phyloP scores from a whole-genome alignment of 1,140 invertebrate genomes.

The Homalodisca vitripennis region DNA sequence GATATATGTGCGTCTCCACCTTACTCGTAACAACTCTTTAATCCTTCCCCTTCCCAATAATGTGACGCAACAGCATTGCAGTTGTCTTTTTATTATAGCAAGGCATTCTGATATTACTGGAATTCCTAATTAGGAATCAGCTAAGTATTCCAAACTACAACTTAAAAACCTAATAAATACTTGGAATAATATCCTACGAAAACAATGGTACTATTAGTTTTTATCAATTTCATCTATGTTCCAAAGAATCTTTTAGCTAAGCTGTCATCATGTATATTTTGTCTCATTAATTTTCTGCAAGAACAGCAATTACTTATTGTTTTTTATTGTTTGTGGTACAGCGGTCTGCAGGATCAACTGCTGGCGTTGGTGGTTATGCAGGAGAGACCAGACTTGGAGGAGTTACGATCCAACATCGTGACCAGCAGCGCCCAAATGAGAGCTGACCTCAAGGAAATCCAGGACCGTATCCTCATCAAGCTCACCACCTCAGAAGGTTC shows the following conservation, averaged over 20 bases:
- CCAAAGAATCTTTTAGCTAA: not conserved
- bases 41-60: too few species aligned
- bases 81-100: too few species aligned
- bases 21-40: too few species aligned
- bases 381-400: conserved; percentile 68
- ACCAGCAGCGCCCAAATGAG: conserved; percentile 62
- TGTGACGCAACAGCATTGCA: too few species aligned
- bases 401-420: conserved; percentile 61
- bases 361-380: conserved; percentile 70
- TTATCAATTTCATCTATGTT: not conserved
- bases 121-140: too few species aligned
- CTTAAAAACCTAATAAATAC: not conserved
- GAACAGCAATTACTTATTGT: too few species aligned
- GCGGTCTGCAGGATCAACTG: conserved; percentile 67
- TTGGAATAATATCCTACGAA: not conserved
- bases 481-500: conserved; percentile 64
- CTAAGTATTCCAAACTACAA: too few species aligned
- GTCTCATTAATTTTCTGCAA: not conserved
- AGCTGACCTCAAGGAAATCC: conserved; percentile 63
- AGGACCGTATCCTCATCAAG: conserved; percentile 64
- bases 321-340: conserved; percentile 45
- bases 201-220: not conserved
- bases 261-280: not conserved
- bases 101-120: too few species aligned
- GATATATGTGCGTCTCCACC: too few species aligned